These are phyloP conservation scores for Sinocyclocheilus anshuiensis DNA, from an alignment of 2,113 vertebrate species.

Conservation along the genomic window DNA sequence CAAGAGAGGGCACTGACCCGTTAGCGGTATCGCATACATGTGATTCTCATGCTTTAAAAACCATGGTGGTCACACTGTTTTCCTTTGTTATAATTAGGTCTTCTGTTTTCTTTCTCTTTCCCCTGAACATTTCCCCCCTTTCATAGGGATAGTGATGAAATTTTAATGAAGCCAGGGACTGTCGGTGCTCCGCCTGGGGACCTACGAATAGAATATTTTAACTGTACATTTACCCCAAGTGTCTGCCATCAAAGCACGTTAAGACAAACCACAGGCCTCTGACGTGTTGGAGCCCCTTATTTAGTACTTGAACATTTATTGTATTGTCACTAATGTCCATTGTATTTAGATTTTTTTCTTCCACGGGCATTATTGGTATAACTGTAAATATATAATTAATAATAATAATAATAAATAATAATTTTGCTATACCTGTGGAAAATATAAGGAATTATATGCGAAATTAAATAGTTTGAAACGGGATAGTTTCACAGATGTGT, in stretches of 20 bases:
- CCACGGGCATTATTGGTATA: constrained; percentile 62
- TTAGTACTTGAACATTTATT: constrained; percentile 65
- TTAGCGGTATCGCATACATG: constrained; percentile 38
- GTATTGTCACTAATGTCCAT: constrained; percentile 68
- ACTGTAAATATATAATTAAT: neutral
- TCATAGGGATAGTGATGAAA: constrained; percentile 97
- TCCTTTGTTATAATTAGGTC: constrained; percentile 81
- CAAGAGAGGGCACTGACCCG: constrained; percentile 53
- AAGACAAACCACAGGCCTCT: constrained; percentile 85
- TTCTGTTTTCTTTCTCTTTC: constrained; percentile 81
- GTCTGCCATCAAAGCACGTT: constrained; percentile 96
- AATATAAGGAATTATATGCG: neutral
- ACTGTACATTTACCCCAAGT: constrained; percentile 99
- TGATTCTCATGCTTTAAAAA: constrained; percentile 53
- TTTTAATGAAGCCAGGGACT: constrained; percentile 98
- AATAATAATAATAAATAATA: neutral
- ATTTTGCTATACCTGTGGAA: constrained; percentile 53
- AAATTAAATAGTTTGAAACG: neutral
- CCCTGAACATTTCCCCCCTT: constrained; percentile 78
- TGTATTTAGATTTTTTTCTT: constrained; percentile 49
- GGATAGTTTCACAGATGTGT: neutral
- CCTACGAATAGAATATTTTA: constrained; percentile 94
- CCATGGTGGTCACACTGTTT: constrained; percentile 67
- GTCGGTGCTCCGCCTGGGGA: constrained; percentile 94
- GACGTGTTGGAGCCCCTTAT: constrained; percentile 76